A percentile compares a stretch with the other conserved stretches of the same genome.
These are phyloP conservation scores for Cryptocephalus moraei DNA, from an alignment of 2,888 invertebrate species.

Conservation along the genomic window DNA sequence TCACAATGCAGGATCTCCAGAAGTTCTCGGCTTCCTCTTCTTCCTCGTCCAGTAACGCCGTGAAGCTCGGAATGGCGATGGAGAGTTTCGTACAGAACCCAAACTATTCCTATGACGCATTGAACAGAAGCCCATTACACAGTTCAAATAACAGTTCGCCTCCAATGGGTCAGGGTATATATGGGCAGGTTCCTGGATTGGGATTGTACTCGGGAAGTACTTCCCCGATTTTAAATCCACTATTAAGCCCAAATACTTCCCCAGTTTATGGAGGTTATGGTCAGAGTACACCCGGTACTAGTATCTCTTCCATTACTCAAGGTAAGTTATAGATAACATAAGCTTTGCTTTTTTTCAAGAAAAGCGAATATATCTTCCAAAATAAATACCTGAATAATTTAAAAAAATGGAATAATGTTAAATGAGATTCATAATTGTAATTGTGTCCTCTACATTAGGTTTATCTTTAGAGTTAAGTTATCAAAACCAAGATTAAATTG, in stretches of 20 bases:
- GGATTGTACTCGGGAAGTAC: constrained; percentile 27
- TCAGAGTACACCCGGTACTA: constrained; percentile 26
- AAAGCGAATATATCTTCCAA: too few relatives aligned
- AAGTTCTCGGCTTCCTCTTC: constrained; percentile 8
- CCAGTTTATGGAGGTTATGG: constrained; percentile 29
- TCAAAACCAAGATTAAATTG: too few relatives aligned
- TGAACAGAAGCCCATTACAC: constrained; percentile 21
- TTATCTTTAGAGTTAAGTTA: too few relatives aligned
- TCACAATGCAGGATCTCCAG: constrained; percentile 37
- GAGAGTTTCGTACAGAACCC: constrained; percentile 20
- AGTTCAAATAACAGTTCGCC: constrained; percentile 27
- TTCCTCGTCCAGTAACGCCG: constrained; percentile 18
- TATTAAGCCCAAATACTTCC: constrained; percentile 28
- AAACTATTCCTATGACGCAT: constrained; percentile 12
- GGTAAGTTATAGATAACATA: constrained; percentile 34
- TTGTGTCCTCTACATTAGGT: too few relatives aligned
- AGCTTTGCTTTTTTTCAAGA: too few relatives aligned
- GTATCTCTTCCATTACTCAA: constrained; percentile 48
- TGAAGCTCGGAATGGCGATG: constrained; percentile 22
- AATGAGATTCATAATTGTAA: too few relatives aligned
- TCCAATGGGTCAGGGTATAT: constrained; percentile 26
- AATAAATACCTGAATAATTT: too few relatives aligned
- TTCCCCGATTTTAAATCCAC: constrained; percentile 29
- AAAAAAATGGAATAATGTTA: too few relatives aligned
- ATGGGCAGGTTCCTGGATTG: constrained; percentile 25